Base-by-base conservation (phyloP, 2,113 vertebrate species). In the Phylloscopus whistleri region DNA sequence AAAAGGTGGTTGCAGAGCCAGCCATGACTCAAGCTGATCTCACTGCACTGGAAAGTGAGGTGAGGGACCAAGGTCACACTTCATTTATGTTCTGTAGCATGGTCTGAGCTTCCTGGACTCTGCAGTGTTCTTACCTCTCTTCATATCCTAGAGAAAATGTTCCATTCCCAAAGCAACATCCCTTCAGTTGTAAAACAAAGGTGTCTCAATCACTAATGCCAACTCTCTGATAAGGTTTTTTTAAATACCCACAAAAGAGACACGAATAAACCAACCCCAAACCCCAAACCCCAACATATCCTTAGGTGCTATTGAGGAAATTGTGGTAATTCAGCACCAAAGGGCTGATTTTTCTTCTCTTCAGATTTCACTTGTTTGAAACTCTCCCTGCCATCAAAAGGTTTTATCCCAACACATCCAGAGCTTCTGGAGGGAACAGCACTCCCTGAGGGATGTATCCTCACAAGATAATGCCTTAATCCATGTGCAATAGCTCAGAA, bases 1-100 rank as follows among this genome's bases (percentile, higher is more conserved):
- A 99, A 84, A 99, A 99, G 97, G 98, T 99, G 82, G 96, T 94
- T n/a, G 97, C 98, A 63, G 99, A 99, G 95, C 99, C 99, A 43
- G 99, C 99, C 21, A 98, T 99, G 98, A 98, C 98, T 89, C 99
- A 98, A 12, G 97, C 98, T 35, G 99, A 99, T 81, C 96, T 99
- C 86, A 97, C 72, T n/a, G 98, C 98, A 63, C 97, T 99, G 94
- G 98, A 99, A 95, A 96, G 97, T 75, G 99, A 99, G 98, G 99
- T 99, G 97, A 70, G 91, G 6, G 26, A 63, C 31, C 87, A 82
- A 95, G 66, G 35, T 60, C 39, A 64, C 12, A 0, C 46, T 41
- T 28, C 12, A 22, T 56, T 79, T 69, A 49, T 88, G 76, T 79
- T 80, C 79, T 3, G 3, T 18, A 58, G 20, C 67, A 41, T 62